Base-by-base conservation (phyloP, 2,113 vertebrate species). In the Alethe castanea region DNA sequence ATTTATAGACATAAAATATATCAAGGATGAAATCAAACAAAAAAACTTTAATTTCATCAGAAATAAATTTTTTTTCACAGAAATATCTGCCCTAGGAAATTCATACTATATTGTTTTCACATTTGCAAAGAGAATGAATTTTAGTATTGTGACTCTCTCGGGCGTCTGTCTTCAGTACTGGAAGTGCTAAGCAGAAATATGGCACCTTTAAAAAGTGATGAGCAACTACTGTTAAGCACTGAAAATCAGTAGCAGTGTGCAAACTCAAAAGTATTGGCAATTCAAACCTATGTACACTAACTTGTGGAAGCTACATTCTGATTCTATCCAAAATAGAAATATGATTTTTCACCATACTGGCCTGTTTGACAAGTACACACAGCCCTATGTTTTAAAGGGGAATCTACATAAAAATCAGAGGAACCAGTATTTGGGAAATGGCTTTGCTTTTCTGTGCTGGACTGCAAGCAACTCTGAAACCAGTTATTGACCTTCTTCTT, bases 341-440 rank as follows among this genome's bases (percentile, higher is more conserved):
- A 54, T 0, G 0, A 54, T 24, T 90, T 95, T 90, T 90, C 26
- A 19, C 26, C 20, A 40, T 3, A 5, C 6, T 2, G 1, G 74
- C 8, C 48, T 53, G 7, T 57, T 47, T 80, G 40, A 86, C 25
- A 90, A 62, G 9, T 19, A 78, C 0, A 0, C 9, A 42, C 9
- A 60, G 24, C 7, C n/a, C 22, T n/a, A 1, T 12, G 13, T 77
- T 90, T 85, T 72, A 57, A 92, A 90, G 33, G 14, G 19, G 33
- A 65, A n/a, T 53, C n/a, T 44, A 60, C 56, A 84, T 2, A 84
- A 38, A 86, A 71, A 91, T 36, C 61, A 78, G 9, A n/a, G 11
- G 38, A 88, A 52, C 4, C 1, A 5, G 11, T 42, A 57, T 73
- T 54, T 93, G 18, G 74, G 25, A 92, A 72, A 69, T 1, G 2